phyloP scores from a whole-genome alignment of 2,113 vertebrate genomes.

The Macrotus californicus region DNA sequence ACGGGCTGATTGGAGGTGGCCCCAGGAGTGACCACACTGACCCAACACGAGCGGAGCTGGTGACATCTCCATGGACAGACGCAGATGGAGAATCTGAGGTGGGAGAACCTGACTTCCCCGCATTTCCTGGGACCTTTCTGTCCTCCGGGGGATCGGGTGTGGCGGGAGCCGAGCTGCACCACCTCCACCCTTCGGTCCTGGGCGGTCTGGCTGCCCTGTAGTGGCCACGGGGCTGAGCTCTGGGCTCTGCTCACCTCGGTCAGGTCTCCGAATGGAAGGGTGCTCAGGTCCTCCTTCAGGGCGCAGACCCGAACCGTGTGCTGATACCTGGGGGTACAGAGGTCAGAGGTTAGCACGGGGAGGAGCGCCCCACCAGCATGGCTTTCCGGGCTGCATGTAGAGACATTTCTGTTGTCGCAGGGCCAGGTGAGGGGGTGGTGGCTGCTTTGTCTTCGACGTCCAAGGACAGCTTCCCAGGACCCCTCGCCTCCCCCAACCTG shows the following conservation, averaged over 20 bases:
- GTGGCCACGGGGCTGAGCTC: neutral
- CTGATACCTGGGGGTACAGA: slow-evolving; percentile 74
- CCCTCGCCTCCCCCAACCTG: neutral
- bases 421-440: too few relatives aligned
- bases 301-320: slow-evolving; percentile 76
- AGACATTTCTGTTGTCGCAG: fast-evolving
- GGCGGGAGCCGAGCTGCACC: fast-evolving
- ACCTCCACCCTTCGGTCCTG: neutral
- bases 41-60: neutral
- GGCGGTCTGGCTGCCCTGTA: fast-evolving
- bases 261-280: slow-evolving; percentile 80
- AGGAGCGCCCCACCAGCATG: neutral
- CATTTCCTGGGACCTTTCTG: neutral
- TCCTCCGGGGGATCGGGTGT: neutral
- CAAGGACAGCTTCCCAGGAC: neutral
- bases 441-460: neutral
- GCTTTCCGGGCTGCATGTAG: neutral
- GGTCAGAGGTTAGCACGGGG: neutral
- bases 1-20: too few relatives aligned
- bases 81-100: neutral
- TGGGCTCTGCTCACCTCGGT: slow-evolving; percentile 79
- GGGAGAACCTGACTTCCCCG: too few relatives aligned
- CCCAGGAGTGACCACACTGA: neutral
- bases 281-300: slow-evolving; percentile 79
- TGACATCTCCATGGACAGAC: neutral